phyloP scores from a whole-genome alignment of 2,888 invertebrate species.

The Amitus sp. region DNA sequence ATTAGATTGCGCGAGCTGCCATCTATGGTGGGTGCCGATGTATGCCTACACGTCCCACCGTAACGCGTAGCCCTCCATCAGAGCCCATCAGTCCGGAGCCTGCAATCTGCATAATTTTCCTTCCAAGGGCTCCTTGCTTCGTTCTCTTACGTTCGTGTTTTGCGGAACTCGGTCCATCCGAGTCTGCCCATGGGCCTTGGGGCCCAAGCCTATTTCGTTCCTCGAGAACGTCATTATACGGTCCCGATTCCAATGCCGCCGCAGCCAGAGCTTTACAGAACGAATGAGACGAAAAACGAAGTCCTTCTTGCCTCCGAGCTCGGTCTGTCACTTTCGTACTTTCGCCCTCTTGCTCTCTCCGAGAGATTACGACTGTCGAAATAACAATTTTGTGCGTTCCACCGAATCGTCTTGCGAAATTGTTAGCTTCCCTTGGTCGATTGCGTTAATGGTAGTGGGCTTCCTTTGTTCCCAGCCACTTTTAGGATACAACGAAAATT shows the following conservation, averaged over 20 bases:
- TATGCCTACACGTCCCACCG: constrained; percentile 51
- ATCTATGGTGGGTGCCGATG: constrained; percentile 33
- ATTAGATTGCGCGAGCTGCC: constrained; percentile 16
- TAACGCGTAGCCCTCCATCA: constrained; percentile 44
- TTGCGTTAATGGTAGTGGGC: neutral
- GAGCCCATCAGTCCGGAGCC: constrained; percentile 60
- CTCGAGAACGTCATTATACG: constrained; percentile 33
- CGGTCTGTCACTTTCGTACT: constrained; percentile 3
- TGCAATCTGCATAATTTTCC: constrained; percentile 65
- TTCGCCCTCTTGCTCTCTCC: neutral
- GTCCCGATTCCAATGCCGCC: constrained; percentile 34
- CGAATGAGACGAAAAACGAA: constrained; percentile 35
- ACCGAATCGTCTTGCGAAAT: constrained; percentile 11
- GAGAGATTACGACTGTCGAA: constrained; percentile 4
- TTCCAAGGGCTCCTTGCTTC: constrained; percentile 50
- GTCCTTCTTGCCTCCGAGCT: constrained; percentile 20
- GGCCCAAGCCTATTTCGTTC: constrained; percentile 24
- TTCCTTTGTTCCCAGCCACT: neutral
- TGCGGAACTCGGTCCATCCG: constrained; percentile 40
- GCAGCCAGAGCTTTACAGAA: constrained; percentile 33
- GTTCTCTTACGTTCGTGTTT: constrained; percentile 47
- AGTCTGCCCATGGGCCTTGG: constrained; percentile 39
- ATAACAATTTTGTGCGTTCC: constrained; percentile 5
- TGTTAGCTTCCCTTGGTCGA: neutral
- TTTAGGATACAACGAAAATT: neutral